Conservation (phyloP, 1,140 invertebrate species). For the Drosophila pandora region DNA sequence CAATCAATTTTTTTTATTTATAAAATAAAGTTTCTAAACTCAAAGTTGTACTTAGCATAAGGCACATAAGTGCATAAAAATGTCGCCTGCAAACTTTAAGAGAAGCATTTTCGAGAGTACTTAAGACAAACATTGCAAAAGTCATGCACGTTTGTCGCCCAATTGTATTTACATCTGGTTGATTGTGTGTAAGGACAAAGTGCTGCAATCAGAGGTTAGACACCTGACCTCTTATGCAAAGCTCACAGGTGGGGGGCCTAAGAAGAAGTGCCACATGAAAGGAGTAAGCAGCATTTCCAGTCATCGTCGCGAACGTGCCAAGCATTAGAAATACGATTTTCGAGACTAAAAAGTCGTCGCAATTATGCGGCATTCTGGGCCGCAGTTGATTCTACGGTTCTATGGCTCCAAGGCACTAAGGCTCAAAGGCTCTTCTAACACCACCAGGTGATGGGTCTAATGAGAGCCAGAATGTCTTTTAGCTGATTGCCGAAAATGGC, state of each 20-base stretch:
- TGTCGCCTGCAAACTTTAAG: neutral
- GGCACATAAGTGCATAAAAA: neutral
- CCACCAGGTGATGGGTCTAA: slow-evolving; percentile 44
- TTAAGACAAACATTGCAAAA: slow-evolving; percentile 34
- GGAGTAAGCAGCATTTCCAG: slow-evolving; percentile 61
- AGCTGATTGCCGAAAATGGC: slow-evolving; percentile 43
- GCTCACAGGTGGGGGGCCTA: slow-evolving; percentile 22
- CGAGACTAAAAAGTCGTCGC: slow-evolving; percentile 32
- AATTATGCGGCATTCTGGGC: slow-evolving; percentile 58
- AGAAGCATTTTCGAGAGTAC: slow-evolving; percentile 6
- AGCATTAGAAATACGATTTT: slow-evolving; percentile 48
- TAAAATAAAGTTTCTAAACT: too few relatives aligned
- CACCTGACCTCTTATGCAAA: slow-evolving; percentile 44
- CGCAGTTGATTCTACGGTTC: neutral
- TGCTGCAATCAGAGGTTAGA: slow-evolving; percentile 67
- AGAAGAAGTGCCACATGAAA: slow-evolving; percentile 51
- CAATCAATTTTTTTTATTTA: too few relatives aligned
- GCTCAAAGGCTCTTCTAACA: slow-evolving; percentile 17
- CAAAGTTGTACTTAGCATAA: neutral
- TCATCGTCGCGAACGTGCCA: slow-evolving; percentile 54
- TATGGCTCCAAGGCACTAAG: neutral
- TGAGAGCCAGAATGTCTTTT: slow-evolving; percentile 26
- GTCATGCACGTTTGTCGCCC: slow-evolving; percentile 50
- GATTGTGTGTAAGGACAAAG: slow-evolving; percentile 57
- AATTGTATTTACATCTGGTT: slow-evolving; percentile 64